phyloP scores from a whole-genome alignment of 2,888 invertebrate species.

The Himalopsyche tibetana region DNA sequence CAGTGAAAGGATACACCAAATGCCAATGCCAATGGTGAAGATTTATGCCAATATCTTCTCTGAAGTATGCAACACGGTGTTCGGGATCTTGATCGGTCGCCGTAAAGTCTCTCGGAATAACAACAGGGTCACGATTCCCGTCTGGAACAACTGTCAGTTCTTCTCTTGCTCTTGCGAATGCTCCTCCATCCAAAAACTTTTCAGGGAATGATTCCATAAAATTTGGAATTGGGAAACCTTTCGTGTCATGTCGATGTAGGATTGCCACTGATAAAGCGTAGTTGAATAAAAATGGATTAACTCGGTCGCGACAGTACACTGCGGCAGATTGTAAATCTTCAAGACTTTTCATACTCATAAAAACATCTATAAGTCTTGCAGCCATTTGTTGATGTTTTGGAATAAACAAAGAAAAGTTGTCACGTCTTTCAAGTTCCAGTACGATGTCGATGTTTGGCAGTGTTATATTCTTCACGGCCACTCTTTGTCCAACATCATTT shows the following conservation, averaged over 20 bases:
- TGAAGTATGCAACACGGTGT: conserved; percentile 88
- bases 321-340: conserved; percentile 84
- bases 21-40: conserved; percentile 96
- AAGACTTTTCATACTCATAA: conserved; percentile 82
- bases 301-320: conserved; percentile 81
- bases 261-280: conserved; percentile 85
- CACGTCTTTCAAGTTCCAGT: conserved; percentile 79
- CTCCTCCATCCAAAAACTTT: conserved; percentile 86
- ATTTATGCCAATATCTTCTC: conserved; percentile 90
- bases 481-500: conserved; percentile 73
- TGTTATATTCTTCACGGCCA: conserved; percentile 79
- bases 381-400: conserved; percentile 82
- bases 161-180: conserved; percentile 84
- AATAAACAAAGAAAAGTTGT: conserved; percentile 84
- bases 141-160: conserved; percentile 80
- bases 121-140: conserved; percentile 82
- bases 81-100: conserved; percentile 86
- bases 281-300: conserved; percentile 86
- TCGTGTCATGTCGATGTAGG: conserved; percentile 83
- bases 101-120: conserved; percentile 85
- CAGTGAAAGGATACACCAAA: conserved; percentile 88
- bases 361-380: conserved; percentile 81
- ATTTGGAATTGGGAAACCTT: conserved; percentile 82
- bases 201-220: conserved; percentile 88
- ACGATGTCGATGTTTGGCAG: conserved; percentile 81